Evolutionary conservation across 2,888 invertebrate species (phyloP).

Genomic region (Chaetogeoica ovagalla): DNA sequence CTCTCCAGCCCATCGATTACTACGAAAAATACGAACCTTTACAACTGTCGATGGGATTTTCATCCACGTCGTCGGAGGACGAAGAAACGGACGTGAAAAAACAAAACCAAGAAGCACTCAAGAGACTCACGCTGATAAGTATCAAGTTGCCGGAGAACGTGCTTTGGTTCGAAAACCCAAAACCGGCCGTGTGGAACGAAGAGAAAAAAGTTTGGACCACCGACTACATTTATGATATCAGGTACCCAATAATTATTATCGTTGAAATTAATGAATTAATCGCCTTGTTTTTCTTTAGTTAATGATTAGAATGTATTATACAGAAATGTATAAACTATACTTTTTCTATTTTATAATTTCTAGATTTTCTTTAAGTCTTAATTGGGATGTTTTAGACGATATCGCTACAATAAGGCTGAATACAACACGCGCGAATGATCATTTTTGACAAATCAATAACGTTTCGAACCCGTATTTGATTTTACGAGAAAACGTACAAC

Average conservation of each 20-base stretch:
- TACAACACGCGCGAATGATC: too few species aligned
- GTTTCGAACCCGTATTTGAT: too few species aligned
- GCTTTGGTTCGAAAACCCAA: constrained; percentile 78
- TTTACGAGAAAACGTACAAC: too few species aligned
- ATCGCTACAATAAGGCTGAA: too few species aligned
- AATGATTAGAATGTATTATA: too few species aligned
- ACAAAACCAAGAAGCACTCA: constrained; percentile 69
- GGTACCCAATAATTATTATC: constrained; percentile 4
- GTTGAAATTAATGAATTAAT: neutral
- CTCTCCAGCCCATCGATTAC: constrained; percentile 61
- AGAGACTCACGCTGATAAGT: constrained; percentile 71
- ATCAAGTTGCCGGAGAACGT: constrained; percentile 72
- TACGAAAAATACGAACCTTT: constrained; percentile 68
- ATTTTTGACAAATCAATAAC: too few species aligned
- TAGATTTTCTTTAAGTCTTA: too few species aligned
- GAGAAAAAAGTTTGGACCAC: constrained; percentile 68
- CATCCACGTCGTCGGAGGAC: constrained; percentile 55
- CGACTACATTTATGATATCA: constrained; percentile 70
- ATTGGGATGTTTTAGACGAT: too few species aligned
- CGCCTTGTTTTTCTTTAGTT: too few species aligned
- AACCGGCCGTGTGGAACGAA: constrained; percentile 71
- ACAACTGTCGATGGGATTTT: constrained; percentile 65
- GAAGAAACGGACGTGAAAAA: constrained; percentile 72
- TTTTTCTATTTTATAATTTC: too few species aligned
- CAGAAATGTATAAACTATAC: too few species aligned